Evolutionary conservation across 2,113 vertebrate species (phyloP), one percentile per base, ranked within the genome.

Genomic region (Rhea pennata): DNA sequence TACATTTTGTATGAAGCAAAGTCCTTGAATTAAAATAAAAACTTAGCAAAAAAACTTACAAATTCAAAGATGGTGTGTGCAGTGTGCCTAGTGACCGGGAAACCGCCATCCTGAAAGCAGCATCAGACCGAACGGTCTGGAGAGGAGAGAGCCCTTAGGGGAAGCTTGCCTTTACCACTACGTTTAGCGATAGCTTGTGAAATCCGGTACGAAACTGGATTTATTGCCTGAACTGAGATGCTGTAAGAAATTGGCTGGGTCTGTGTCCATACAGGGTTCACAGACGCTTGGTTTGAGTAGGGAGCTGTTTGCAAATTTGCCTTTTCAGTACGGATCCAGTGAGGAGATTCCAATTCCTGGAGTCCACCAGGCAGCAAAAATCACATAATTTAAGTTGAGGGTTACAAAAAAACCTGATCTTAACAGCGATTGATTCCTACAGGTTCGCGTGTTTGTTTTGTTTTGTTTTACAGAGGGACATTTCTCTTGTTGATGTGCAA

Each of bases 1-100:
- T 98, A 98, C 98, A 98, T 99, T 99, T 99, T 99, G 99, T 99
- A 99, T 99, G 98, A 99, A 99, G 98, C 98, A 98, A 99, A 99
- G 98, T 98, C 98, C 98, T 98, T 99, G 98, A 98, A 99, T 99
- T 98, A 99, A 98, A 98, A 98, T 98, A 98, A 98, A 98, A 98
- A 97, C 95, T 98, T 98, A 98, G 97, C 96, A 98, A 98, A 97
- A 95, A 90, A 39, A 5, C 31, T 88, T 44, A 77, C 66, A 36
- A 29, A 65, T 90, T 87, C 88, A 40, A 86, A 81, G 89, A 15
- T 12, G 80, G 79, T 95, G 95, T 97, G 91, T 96, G 95, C 88
- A 62, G 90, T 87, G 87, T 95, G 85, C 91, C 77, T 91, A 62
- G 91, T 84, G 95, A 87, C 12, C 3, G 89, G 88, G 81, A 90